These are phyloP conservation scores for Vannuccia rotundouncinata DNA, from an alignment of 2,888 invertebrate species.

Conservation along the genomic window DNA sequence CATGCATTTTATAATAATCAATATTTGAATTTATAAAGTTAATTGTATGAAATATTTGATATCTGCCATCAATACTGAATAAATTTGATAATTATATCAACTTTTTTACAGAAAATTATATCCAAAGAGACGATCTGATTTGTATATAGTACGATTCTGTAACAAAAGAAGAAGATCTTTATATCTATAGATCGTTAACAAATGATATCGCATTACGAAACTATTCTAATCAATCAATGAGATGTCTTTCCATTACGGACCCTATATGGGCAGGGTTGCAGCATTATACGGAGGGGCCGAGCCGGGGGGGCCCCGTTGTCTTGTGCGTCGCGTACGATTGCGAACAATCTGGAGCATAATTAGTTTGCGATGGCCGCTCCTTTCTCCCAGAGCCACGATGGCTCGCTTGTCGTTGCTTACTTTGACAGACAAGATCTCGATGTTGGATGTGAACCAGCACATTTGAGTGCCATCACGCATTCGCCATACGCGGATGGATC, in stretches of 20 bases:
- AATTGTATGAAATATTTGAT: too few species aligned
- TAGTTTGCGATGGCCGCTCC: constrained; percentile 53
- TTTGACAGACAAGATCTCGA: constrained; percentile 55
- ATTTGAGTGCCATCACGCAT: constrained; percentile 50
- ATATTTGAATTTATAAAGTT: too few species aligned
- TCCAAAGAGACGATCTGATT: too few species aligned
- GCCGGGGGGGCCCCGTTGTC: constrained; percentile 21
- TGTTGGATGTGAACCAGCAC: constrained; percentile 49
- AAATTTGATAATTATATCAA: too few species aligned
- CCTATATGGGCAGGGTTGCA: neutral
- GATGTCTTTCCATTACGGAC: neutral
- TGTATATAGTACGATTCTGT: too few species aligned
- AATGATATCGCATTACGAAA: too few species aligned
- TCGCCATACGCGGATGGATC: constrained; percentile 55
- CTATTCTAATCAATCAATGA: too few species aligned
- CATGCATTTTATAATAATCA: too few species aligned
- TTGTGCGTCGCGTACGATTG: constrained; percentile 36
- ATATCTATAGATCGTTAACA: too few species aligned
- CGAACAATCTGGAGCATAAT: constrained; percentile 51
- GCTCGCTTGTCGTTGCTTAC: constrained; percentile 55
- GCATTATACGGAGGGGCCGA: neutral
- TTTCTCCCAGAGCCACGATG: constrained; percentile 56
- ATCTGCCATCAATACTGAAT: too few species aligned
- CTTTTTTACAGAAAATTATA: too few species aligned
- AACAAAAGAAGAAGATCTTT: too few species aligned